These are phyloP conservation scores for Bilobella aurantiaca DNA, from an alignment of 1,140 invertebrate genomes.

Conservation along the genomic window DNA sequence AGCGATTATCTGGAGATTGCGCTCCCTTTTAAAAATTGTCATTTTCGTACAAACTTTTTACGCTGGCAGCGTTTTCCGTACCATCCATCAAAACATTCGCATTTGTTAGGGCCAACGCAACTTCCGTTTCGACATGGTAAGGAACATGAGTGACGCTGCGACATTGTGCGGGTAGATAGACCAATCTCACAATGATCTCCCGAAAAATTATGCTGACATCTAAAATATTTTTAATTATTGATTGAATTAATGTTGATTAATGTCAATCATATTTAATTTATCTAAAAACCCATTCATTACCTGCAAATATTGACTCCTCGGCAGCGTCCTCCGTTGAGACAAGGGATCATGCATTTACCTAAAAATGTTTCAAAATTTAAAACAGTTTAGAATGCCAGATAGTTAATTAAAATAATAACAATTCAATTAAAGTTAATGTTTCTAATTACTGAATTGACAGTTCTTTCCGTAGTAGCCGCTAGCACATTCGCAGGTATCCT, in stretches of 20 bases:
- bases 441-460: conserved; percentile 78
- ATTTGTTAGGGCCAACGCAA: conserved; percentile 55
- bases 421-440: conserved; percentile 45
- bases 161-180: conserved; percentile 38
- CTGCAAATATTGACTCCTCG: conserved; percentile 74
- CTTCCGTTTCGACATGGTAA: conserved; percentile 57
- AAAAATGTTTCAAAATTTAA: too few relatives aligned
- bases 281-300: background rate
- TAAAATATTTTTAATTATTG: too few relatives aligned
- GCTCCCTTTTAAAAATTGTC: too few relatives aligned
- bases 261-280: too few relatives aligned
- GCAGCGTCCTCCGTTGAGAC: conserved; percentile 71
- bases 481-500: conserved; percentile 78
- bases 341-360: conserved; percentile 83
- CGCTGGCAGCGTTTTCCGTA: conserved; percentile 55
- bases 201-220: conserved; percentile 59
- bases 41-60: conserved; percentile 7
- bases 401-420: background rate
- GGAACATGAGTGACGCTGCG: conserved; percentile 56
- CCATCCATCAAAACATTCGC: conserved; percentile 61
- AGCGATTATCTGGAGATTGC: too few relatives aligned
- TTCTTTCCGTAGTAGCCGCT: conserved; percentile 76
- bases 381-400: too few relatives aligned
- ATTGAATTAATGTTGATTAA: background rate
- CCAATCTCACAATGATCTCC: conserved; percentile 78